phyloP scores from a whole-genome alignment of 2,113 vertebrate genomes.

The Psilopsiagon aurifrons region DNA sequence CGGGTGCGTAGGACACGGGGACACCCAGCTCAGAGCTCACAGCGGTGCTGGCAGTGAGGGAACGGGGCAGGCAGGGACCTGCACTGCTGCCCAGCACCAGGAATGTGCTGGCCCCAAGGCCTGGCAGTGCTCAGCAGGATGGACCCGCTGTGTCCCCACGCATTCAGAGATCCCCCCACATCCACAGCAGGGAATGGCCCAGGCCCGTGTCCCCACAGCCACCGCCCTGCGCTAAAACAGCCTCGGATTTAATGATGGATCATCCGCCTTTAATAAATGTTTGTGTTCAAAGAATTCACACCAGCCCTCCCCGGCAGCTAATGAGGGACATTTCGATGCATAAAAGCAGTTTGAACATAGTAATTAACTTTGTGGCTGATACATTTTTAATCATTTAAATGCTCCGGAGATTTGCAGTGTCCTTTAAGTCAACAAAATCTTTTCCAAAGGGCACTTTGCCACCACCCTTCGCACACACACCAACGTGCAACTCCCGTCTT shows the following conservation, averaged over 20 bases:
- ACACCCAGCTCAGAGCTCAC: neutral
- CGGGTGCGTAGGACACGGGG: accelerated
- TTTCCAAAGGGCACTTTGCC: neutral
- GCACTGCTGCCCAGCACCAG: accelerated
- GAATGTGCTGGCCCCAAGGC: accelerated
- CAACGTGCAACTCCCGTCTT: neutral
- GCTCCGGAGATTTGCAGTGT: slow-evolving; percentile 30
- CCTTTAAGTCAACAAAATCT: slow-evolving; percentile 49
- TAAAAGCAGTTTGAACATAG: slow-evolving; percentile 35
- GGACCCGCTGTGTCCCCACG: accelerated
- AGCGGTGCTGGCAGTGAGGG: neutral
- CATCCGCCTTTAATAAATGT: slow-evolving; percentile 28
- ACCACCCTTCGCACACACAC: neutral
- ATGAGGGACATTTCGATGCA: slow-evolving; percentile 64
- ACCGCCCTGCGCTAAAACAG: neutral
- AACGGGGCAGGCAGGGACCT: neutral
- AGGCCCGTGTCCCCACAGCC: accelerated
- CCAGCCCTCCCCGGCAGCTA: slow-evolving; percentile 29
- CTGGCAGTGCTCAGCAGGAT: accelerated
- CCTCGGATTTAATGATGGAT: neutral
- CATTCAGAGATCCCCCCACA: accelerated
- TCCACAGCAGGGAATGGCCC: accelerated
- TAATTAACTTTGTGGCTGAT: slow-evolving; percentile 68
- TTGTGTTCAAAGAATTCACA: slow-evolving; percentile 54
- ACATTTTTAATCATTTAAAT: slow-evolving; percentile 63